phyloP scores from a whole-genome alignment of 1,140 invertebrate species.

The Zaprionus africanus region DNA sequence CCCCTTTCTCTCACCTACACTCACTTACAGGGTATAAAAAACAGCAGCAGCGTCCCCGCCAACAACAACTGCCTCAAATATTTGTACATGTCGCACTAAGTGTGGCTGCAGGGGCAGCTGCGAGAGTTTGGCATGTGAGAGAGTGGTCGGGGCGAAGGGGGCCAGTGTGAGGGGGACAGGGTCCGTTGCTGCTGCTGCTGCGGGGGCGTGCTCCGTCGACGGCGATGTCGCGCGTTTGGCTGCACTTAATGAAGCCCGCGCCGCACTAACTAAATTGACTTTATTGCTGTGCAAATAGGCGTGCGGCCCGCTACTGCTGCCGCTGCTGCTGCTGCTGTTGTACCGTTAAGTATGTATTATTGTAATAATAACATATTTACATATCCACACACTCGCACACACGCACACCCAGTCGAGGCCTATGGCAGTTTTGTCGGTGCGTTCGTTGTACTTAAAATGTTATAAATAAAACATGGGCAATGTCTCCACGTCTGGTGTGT shows the following conservation, averaged over 20 bases:
- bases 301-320: slow-evolving; percentile 19
- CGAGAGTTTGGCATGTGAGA: neutral
- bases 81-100: slow-evolving; percentile 58
- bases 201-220: slow-evolving; percentile 39
- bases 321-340: slow-evolving; percentile 21
- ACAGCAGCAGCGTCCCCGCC: slow-evolving; percentile 7
- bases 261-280: slow-evolving; percentile 74
- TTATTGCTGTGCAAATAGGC: slow-evolving; percentile 79
- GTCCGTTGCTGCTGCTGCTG: neutral
- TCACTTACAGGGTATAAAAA: neutral
- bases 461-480: slow-evolving; percentile 75
- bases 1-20: neutral
- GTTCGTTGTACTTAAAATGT: slow-evolving; percentile 68
- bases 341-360: slow-evolving; percentile 74
- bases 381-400: slow-evolving; percentile 26
- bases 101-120: slow-evolving; percentile 37
- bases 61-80: slow-evolving; percentile 46
- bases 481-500: slow-evolving; percentile 19
- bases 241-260: slow-evolving; percentile 75
- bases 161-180: neutral
- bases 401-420: slow-evolving; percentile 26
- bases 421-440: slow-evolving; percentile 62
- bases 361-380: slow-evolving; percentile 70
- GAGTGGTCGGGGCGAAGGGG: neutral
- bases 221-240: slow-evolving; percentile 66